Conservation (phyloP, 1,140 invertebrate genomes). For the Pemphigus obesinymphae region DNA sequence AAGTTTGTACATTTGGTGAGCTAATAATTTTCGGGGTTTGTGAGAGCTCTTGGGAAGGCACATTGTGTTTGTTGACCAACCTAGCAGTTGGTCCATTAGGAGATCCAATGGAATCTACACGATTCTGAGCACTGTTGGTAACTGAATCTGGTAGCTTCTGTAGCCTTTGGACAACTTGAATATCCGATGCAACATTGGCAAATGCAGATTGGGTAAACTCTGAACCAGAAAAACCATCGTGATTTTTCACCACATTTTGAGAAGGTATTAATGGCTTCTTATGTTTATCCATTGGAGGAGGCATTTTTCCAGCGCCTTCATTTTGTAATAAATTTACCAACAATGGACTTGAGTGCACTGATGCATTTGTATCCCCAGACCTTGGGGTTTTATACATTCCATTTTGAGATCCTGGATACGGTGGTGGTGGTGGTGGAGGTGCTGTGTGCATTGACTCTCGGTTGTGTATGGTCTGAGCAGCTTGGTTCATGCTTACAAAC, state of each 20-base stretch:
- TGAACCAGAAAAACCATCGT: slow-evolving; percentile 34
- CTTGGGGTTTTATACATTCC: slow-evolving; percentile 39
- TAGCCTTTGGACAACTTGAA: slow-evolving; percentile 34
- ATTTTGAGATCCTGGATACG: slow-evolving; percentile 52
- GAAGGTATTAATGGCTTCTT: slow-evolving; percentile 49
- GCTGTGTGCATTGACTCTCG: slow-evolving; percentile 47
- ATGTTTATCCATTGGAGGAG: slow-evolving; percentile 46
- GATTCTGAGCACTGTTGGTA: slow-evolving; percentile 41
- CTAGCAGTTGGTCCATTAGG: slow-evolving; percentile 30
- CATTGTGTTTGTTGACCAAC: slow-evolving; percentile 33
- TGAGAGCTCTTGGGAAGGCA: slow-evolving; percentile 39
- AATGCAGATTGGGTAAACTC: slow-evolving; percentile 42
- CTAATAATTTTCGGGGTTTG: slow-evolving; percentile 23
- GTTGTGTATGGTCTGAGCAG: slow-evolving; percentile 59
- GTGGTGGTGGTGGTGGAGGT: slow-evolving; percentile 53
- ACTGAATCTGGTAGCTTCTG: slow-evolving; percentile 39
- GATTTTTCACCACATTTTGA: slow-evolving; percentile 43
- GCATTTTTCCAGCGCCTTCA: slow-evolving; percentile 57
- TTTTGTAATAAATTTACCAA: slow-evolving; percentile 87
- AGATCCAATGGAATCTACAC: slow-evolving; percentile 41
- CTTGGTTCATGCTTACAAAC: slow-evolving; percentile 86
- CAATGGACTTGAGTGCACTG: slow-evolving; percentile 76
- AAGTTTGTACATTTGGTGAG: slow-evolving; percentile 37
- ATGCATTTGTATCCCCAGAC: slow-evolving; percentile 28
- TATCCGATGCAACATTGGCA: slow-evolving; percentile 37